Evolutionary conservation across 1,140 invertebrate species (phyloP), one percentile per base, ranked within the genome.

Genomic region (Drosophila pachea): DNA sequence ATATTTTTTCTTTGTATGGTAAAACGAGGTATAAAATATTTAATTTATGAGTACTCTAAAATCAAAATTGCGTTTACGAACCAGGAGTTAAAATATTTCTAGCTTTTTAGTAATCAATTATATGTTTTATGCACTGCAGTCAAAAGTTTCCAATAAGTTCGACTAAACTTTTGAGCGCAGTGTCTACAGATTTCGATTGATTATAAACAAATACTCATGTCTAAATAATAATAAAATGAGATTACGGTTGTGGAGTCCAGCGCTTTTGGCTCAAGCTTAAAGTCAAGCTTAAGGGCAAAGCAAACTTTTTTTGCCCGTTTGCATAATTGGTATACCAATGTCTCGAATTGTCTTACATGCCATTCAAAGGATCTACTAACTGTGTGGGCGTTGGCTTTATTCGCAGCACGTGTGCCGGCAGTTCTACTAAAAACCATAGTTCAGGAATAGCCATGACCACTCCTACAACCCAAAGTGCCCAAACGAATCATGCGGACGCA

Each of bases 371-470:
- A 32, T 71, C 62, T 67, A 67, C 56, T 68, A 67, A 36, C 61
- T 62, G 60, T 58, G 65, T 55, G 38, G 50, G 33, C 52, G 55
- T 43, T 16, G 59, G 54, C 56, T 53, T 67, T 48, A 62, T 50
- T 53, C 33, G 48, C 62, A 60, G 53, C 50, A 61, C 61, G 50
- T 61, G 43, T 58, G 64, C 58, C 61, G 68, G 73, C 60, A 60
- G 47, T 65, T 65, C 69, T 73, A 83, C 78, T 87, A 81, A 83
- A 88, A 88, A 88, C 83, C 60, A 84, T 89, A 88, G 87, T 89
- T 89, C 71, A 88, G 88, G 86, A 89, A 87, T 89, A 89, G 88
- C 83, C 75, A 89, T 89, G 88, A 70, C 86, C 88, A 89, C 86
- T 89, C 73, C 88, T 87, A 76, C 77, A 69, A 81, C 83, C 76